Percentiles rank a stretch among this genome's conserved stretches.
Evolutionary conservation across 2,888 invertebrate species (phyloP).

Genomic region (Ectropis crepuscularia): DNA sequence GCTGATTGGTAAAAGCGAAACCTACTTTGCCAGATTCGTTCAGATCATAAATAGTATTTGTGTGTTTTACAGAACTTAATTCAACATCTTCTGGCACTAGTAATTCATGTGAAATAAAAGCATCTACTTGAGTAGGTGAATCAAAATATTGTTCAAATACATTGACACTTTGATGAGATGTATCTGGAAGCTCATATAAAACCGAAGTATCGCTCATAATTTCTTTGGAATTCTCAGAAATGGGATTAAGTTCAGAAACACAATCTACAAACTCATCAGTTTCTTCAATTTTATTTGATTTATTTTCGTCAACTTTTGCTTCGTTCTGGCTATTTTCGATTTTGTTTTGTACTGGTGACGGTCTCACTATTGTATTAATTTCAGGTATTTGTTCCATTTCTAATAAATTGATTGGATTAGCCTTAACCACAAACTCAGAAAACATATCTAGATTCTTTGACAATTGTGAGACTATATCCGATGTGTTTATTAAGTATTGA

Average conservation of each 20-base stretch:
- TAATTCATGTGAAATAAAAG: constrained; percentile 12
- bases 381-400: constrained; percentile 15
- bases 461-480: constrained; percentile 21
- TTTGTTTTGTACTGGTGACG: not conserved
- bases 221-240: not conserved
- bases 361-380: not conserved
- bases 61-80: constrained; percentile 18
- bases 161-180: not conserved
- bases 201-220: not conserved
- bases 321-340: not conserved
- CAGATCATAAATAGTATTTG: constrained; percentile 3
- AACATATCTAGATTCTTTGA: constrained; percentile 17
- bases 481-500: not conserved
- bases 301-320: not conserved
- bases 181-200: not conserved
- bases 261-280: not conserved
- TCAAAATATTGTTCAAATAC: constrained; percentile 30
- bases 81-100: constrained; percentile 18
- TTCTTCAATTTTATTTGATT: not conserved
- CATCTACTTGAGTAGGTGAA: constrained; percentile 21
- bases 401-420: not conserved
- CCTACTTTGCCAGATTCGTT: not conserved
- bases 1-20: constrained; percentile 9
- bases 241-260: constrained; percentile 4
- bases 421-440: not conserved